phyloP scores from a whole-genome alignment of 2,797 vertebrate species.

The Neostethus bicornis region DNA sequence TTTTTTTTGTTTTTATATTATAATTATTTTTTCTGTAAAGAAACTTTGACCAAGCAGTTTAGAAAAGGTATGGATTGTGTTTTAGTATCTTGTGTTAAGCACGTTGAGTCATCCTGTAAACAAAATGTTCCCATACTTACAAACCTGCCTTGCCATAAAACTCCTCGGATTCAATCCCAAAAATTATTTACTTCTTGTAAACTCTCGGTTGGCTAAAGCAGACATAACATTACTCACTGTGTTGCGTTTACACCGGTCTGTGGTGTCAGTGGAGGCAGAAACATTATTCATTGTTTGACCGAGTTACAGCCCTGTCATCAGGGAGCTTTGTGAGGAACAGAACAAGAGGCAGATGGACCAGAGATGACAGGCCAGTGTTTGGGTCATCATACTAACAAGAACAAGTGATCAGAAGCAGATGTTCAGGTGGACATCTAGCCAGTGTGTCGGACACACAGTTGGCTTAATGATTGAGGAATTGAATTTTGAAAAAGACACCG shows the following conservation, averaged over 20 bases:
- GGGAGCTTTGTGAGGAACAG: slow-evolving; percentile 11
- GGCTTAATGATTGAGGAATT: slow-evolving; percentile 20
- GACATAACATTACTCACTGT: neutral
- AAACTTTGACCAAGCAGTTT: no score
- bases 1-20: no score
- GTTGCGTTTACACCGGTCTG: slow-evolving; percentile 2
- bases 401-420: slow-evolving; percentile 57
- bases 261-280: neutral
- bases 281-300: slow-evolving; percentile 23
- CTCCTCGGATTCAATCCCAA: neutral
- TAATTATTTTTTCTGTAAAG: no score
- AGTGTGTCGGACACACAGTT: slow-evolving; percentile 15
- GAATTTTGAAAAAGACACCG: slow-evolving; percentile 36
- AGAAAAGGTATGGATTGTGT: neutral
- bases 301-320: slow-evolving; percentile 15
- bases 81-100: neutral
- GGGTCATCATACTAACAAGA: slow-evolving; percentile 25
- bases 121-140: neutral
- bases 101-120: neutral
- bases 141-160: neutral
- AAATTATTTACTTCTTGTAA: neutral
- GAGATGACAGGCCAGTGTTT: slow-evolving; percentile 28
- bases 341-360: slow-evolving; percentile 47
- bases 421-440: slow-evolving; percentile 45
- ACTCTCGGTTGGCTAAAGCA: neutral